These are phyloP conservation scores for Xerus inauris DNA, from an alignment of 2,113 vertebrate genomes.

Conservation along the genomic window DNA sequence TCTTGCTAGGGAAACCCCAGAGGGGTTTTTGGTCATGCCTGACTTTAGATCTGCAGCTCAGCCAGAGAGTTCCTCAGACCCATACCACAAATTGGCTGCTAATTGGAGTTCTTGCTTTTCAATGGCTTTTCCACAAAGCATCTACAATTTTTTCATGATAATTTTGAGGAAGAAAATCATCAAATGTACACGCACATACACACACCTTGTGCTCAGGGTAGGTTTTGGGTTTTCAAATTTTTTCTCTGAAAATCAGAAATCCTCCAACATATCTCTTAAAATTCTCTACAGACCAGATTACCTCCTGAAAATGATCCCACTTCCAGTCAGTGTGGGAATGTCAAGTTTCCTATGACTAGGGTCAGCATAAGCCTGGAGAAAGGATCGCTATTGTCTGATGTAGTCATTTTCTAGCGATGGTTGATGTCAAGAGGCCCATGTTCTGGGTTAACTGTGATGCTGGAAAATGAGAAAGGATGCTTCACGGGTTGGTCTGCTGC, in stretches of 20 bases:
- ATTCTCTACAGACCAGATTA: background rate
- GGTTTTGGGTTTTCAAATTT: background rate
- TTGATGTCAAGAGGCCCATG: background rate
- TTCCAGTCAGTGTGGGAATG: background rate
- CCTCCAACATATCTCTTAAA: background rate
- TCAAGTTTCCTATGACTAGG: background rate
- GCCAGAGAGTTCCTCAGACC: background rate
- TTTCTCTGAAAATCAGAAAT: background rate
- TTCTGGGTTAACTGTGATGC: background rate
- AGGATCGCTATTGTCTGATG: background rate
- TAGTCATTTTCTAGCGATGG: background rate
- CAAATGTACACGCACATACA: background rate
- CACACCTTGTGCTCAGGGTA: background rate
- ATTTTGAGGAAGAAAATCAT: constrained; percentile 27
- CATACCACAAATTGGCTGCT: background rate
- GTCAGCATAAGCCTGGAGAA: background rate
- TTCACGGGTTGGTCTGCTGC: background rate
- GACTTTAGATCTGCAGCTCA: background rate
- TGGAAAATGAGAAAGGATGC: background rate
- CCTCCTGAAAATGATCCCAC: background rate
- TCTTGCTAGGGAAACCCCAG: background rate
- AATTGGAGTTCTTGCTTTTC: background rate
- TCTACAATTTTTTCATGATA: background rate
- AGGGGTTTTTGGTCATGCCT: background rate
- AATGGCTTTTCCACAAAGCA: background rate